phyloP scores from a whole-genome alignment of 2,113 vertebrate genomes.

The Camelus dromedarius region DNA sequence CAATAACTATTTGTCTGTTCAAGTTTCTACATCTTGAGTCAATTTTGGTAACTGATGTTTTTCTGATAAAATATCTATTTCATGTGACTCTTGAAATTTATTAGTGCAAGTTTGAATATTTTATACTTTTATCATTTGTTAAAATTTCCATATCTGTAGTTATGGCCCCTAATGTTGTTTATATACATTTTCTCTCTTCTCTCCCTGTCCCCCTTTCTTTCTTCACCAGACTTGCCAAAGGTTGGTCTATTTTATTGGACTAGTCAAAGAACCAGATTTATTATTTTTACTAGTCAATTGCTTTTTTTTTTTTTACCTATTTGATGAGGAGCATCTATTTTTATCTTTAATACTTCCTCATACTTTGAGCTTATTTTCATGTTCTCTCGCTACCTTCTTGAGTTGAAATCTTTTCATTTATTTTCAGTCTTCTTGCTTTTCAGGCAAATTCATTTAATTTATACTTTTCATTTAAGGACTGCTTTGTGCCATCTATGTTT shows the following conservation, averaged over 20 bases:
- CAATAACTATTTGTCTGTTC: not conserved
- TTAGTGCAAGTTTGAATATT: not conserved
- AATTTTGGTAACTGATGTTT: not conserved
- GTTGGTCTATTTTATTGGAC: not conserved
- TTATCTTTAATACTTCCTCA: not conserved
- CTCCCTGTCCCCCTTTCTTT: not conserved
- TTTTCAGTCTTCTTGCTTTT: not conserved
- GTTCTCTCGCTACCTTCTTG: not conserved
- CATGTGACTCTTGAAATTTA: not conserved
- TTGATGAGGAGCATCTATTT: not conserved
- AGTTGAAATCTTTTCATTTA: slow-evolving; percentile 7
- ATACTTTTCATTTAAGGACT: not conserved
- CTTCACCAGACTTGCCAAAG: not conserved
- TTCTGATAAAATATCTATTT: not conserved
- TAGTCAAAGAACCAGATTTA: not conserved
- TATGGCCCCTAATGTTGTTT: not conserved
- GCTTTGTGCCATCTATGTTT: not conserved
- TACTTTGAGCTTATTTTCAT: slow-evolving; percentile 8
- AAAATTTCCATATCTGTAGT: not conserved
- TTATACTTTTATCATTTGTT: not conserved
- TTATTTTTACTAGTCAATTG: not conserved
- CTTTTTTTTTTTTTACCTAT: not conserved
- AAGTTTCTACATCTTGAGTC: not conserved
- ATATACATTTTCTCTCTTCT: not conserved
- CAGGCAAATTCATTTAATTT: not conserved